phyloP scores from a whole-genome alignment of 1,140 invertebrate genomes.

The Neodiprion lecontei region DNA sequence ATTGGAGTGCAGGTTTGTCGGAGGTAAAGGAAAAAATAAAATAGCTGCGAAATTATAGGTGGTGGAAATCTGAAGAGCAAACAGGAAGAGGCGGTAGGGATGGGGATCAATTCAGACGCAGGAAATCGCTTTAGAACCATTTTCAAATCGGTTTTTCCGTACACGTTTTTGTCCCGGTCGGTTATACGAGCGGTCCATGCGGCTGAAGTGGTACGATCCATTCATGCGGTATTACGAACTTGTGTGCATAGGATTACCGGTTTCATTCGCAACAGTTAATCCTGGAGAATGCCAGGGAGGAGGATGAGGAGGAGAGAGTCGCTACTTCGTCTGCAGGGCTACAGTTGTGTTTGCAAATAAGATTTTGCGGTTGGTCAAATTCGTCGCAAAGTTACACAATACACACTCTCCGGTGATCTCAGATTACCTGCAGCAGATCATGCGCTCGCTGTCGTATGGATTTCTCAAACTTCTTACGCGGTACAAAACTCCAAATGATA shows the following conservation, averaged over 20 bases:
- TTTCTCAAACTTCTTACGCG: too few relatives aligned
- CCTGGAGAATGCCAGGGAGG: neutral
- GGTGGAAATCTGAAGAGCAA: conserved; percentile 42
- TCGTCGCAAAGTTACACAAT: neutral
- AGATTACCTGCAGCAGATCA: too few relatives aligned
- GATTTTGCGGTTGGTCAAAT: conserved; percentile 32
- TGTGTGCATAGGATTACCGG: conserved; percentile 30
- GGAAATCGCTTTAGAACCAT: conserved; percentile 39
- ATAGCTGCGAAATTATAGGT: conserved; percentile 45
- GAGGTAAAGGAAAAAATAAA: neutral
- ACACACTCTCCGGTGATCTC: too few relatives aligned
- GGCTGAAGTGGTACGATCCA: neutral
- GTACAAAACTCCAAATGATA: too few relatives aligned
- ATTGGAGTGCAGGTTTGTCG: conserved; percentile 12
- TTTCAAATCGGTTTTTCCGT: conserved; percentile 1
- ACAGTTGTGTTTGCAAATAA: conserved; percentile 41
- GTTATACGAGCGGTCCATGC: neutral
- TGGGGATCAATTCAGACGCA: conserved; percentile 41
- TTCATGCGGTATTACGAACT: neutral
- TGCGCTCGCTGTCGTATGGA: too few relatives aligned
- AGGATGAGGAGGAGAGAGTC: conserved; percentile 27
- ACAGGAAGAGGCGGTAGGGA: conserved; percentile 33
- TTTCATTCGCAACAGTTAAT: conserved; percentile 34
- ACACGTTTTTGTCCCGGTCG: neutral
- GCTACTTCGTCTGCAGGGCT: neutral